Evolutionary conservation across 2,797 vertebrate genomes (phyloP).

Genomic region (Crax fasciolata): DNA sequence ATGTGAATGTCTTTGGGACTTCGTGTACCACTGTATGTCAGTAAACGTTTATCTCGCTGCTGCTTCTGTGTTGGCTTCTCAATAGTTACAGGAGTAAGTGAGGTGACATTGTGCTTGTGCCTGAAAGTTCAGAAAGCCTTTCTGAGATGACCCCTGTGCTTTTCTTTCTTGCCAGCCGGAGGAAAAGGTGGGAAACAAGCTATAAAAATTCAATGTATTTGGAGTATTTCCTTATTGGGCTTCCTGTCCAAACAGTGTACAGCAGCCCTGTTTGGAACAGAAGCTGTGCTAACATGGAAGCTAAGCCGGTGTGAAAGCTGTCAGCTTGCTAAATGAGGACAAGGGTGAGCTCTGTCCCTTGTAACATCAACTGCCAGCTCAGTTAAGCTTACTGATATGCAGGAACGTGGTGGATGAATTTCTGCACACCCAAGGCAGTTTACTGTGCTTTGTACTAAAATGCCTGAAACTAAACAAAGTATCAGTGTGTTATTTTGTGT

Average conservation of each 20-base stretch:
- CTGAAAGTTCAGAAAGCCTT: not conserved
- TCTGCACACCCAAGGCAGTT: not conserved
- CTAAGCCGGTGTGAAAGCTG: not conserved
- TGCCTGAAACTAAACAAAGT: not conserved
- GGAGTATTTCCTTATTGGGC: not conserved
- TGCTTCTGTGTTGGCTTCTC: not conserved
- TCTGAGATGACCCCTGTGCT: fast-evolving
- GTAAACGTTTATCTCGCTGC: not conserved
- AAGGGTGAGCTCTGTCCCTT: not conserved
- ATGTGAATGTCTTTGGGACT: not conserved
- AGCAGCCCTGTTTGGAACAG: not conserved
- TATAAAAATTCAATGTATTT: not conserved
- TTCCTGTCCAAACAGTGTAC: slow-evolving; percentile 20
- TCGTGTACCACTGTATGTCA: not conserved
- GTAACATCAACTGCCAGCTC: not conserved
- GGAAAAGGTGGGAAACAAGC: not conserved
- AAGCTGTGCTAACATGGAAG: slow-evolving; percentile 4
- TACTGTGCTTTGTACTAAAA: not conserved
- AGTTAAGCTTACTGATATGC: slow-evolving; percentile 19
- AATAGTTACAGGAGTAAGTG: not conserved
- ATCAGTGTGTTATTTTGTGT: not conserved
- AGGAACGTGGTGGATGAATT: slow-evolving; percentile 15
- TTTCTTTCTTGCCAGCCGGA: fast-evolving
- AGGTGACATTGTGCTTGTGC: not conserved
- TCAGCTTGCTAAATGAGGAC: slow-evolving; percentile 30